Evolutionary conservation across 2,113 vertebrate genomes (phyloP), one percentile per base, ranked within the genome.

Genomic region (Dinomys branickii): DNA sequence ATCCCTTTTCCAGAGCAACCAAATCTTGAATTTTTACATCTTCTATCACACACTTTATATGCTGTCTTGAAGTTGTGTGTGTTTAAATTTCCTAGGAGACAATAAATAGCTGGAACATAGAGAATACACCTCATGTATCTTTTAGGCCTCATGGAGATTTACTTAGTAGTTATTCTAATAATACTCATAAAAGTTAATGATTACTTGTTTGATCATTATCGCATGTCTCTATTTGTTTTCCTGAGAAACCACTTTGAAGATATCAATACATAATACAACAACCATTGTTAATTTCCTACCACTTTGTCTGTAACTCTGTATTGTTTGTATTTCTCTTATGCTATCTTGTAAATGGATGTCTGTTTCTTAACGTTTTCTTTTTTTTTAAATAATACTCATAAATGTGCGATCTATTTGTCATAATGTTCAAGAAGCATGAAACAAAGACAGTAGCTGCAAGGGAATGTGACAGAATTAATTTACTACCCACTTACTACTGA

Each of bases 71-170:
- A 90, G 73, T 83, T 94, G 92, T 17, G 85, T 35, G n/a, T 87
- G 24, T 77, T 96, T 85, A 91, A 93, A 30, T 94, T 83, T 65
- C 54, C 30, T 65, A 35, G 58, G 8, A 96, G 67, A 95, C 1
- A 67, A 38, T 44, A 86, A 93, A 88, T 1, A 80, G 59, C 44
- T 50, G 52, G 41, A 61, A 93, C 61, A 91, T 28, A 47, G 61
- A 78, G 30, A 96, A 92, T 7, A 17, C 24, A n/a, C 20, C 4
- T 52, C 38, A 5, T 1, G 1, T 67, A 12, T 73, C 52, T 67
- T 44, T 77, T 16, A 77, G 3, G 12, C 35, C 14, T 91, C 7
- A 38, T 3, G 41, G 19, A 81, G 28, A 7, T 41, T 96, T 96
- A 73, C 38, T 61, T 0, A 6, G n/a, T 44, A 65, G 22, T 44